phyloP scores from a whole-genome alignment of 2,113 vertebrate species.

The Sander lucioperca region DNA sequence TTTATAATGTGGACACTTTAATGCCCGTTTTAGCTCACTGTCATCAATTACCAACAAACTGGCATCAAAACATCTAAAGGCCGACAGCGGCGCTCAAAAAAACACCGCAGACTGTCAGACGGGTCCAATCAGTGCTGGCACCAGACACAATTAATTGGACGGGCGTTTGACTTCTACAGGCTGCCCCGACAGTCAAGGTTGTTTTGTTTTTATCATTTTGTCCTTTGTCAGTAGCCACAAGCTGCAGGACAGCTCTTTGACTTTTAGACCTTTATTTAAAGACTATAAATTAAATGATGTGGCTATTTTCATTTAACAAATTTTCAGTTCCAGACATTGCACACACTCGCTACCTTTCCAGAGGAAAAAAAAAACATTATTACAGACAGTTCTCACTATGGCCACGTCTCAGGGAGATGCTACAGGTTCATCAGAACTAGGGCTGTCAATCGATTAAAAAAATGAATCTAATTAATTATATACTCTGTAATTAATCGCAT shows the following conservation, averaged over 20 bases:
- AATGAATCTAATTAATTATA: too few relatives aligned
- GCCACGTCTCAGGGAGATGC: too few relatives aligned
- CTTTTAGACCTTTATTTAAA: conserved; percentile 1
- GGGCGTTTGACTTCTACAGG: conserved; percentile 21
- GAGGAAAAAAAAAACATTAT: too few relatives aligned
- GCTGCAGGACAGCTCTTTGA: background rate
- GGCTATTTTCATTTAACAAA: background rate
- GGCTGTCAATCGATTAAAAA: too few relatives aligned
- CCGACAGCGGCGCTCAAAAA: background rate
- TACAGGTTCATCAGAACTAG: too few relatives aligned
- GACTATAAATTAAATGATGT: background rate
- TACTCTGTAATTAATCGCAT: too few relatives aligned
- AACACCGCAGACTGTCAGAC: conserved; percentile 25
- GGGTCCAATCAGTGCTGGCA: conserved; percentile 39
- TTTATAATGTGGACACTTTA: background rate
- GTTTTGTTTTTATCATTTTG: conserved; percentile 1
- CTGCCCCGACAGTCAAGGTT: conserved; percentile 32
- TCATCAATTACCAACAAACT: conserved; percentile 39
- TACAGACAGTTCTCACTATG: too few relatives aligned
- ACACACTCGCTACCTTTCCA: too few relatives aligned
- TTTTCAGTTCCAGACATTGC: background rate
- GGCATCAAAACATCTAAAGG: conserved; percentile 1
- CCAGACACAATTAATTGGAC: conserved; percentile 48
- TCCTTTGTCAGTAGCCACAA: background rate
- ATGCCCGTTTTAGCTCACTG: background rate